A percentile compares a stretch with the other conserved stretches of the same genome.
Conservation (phyloP, 2,113 vertebrate species). For the human region GRCh38 chr12:129531501-129532000, state of each 20-base stretch:
- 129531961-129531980: no score
- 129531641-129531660: not conserved
- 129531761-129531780: no score
- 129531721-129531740: rapidly evolving
- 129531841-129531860: not conserved
- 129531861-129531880: no score
- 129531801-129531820: no score
- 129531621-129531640: rapidly evolving
- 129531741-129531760: no score
- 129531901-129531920: no score
- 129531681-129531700: rapidly evolving
- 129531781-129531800: no score
- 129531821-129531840: not conserved
- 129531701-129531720: not conserved
- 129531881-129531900: no score
- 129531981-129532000: no score
- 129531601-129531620: rapidly evolving
- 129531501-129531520: not conserved
- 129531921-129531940: no score
- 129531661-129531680: rapidly evolving
- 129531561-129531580: not conserved
- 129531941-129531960: no score
- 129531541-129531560: not conserved
- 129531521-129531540: not conserved
- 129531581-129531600: rapidly evolving